Evolutionary conservation across 2,888 invertebrate genomes (phyloP).

Genomic region (Trissoscelio sp.): DNA sequence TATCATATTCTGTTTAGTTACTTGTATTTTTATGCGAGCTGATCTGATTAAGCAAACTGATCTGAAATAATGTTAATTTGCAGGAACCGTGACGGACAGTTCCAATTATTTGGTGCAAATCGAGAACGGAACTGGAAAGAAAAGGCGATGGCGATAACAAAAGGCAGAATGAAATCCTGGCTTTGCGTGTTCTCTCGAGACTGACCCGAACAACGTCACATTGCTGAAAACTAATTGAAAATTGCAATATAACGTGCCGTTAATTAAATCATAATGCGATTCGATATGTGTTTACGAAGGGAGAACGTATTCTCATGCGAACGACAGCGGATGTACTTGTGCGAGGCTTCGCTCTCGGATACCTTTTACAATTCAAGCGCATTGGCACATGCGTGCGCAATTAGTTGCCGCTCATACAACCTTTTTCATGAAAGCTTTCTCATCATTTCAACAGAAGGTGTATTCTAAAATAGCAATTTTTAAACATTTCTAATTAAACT

Average conservation of each 20-base stretch:
- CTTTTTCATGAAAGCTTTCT: not conserved
- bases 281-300: slow-evolving; percentile 10
- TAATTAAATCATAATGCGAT: slow-evolving; percentile 71
- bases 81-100: slow-evolving; percentile 25
- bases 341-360: slow-evolving; percentile 25
- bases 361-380: slow-evolving; percentile 19
- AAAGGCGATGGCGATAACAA: slow-evolving; percentile 27
- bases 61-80: slow-evolving; percentile 3
- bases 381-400: slow-evolving; percentile 30
- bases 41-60: slow-evolving; percentile 6
- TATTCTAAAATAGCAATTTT: not conserved
- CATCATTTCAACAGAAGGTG: not conserved
- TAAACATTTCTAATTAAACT: too few relatives aligned
- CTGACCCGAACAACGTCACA: slow-evolving; percentile 11
- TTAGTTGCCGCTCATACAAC: slow-evolving; percentile 16
- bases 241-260: slow-evolving; percentile 69
- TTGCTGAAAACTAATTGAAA: slow-evolving; percentile 67
- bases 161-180: slow-evolving; percentile 16
- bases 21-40: not conserved
- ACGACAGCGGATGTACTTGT: slow-evolving; percentile 43
- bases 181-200: slow-evolving; percentile 28
- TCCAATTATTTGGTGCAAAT: slow-evolving; percentile 47
- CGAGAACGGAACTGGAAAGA: slow-evolving; percentile 41
- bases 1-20: not conserved
- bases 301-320: slow-evolving; percentile 24